These are phyloP conservation scores for Lophotriccus pileatus DNA, from an alignment of 2,797 vertebrate genomes.

Conservation along the genomic window DNA sequence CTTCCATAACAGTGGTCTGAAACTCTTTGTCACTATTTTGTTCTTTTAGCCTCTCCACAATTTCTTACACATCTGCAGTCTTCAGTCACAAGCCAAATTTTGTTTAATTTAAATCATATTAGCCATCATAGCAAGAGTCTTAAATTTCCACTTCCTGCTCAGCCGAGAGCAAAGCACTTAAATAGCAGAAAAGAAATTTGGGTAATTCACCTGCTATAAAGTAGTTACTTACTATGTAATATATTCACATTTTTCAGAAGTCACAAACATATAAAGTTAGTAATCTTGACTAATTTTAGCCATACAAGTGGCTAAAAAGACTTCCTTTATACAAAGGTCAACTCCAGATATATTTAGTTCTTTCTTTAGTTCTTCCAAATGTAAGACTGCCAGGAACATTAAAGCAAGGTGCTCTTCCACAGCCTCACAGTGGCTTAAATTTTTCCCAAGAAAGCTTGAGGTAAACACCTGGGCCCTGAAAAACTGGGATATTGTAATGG, in stretches of 20 bases:
- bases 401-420: neutral
- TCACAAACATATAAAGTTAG: neutral
- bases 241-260: neutral
- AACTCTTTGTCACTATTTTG: neutral
- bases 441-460: neutral
- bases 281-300: neutral
- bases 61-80: neutral
- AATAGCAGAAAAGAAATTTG: neutral
- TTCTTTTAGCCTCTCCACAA: neutral
- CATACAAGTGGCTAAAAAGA: neutral
- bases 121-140: neutral
- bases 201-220: neutral
- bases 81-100: neutral
- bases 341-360: neutral
- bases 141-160: neutral
- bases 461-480: neutral
- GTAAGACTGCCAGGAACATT: neutral
- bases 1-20: neutral
- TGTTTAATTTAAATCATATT: neutral
- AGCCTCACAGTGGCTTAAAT: neutral
- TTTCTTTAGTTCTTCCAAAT: neutral
- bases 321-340: neutral
- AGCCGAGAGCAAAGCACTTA: neutral
- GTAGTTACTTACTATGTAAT: neutral
- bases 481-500: neutral